Conservation (phyloP, 2,888 invertebrate species). For the Meteorus cinctellus region DNA sequence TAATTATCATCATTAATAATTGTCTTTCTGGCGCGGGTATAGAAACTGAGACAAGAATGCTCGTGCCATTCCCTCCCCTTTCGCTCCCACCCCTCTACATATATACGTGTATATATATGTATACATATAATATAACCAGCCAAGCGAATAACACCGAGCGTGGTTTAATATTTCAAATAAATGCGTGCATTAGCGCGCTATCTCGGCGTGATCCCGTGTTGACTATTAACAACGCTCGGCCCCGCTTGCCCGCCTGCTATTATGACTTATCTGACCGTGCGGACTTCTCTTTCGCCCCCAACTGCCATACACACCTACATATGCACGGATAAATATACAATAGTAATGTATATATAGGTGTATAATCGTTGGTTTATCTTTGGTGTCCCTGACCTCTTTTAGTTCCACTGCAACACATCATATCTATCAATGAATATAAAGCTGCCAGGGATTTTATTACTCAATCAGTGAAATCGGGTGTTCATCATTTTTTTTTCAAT, state of each 20-base stretch:
- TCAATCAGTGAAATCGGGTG: too few relatives aligned
- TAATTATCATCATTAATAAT: constrained; percentile 71
- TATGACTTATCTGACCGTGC: constrained; percentile 68
- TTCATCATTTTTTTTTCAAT: too few relatives aligned
- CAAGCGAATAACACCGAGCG: constrained; percentile 42
- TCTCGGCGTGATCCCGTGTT: constrained; percentile 69
- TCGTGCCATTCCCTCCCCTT: not conserved
- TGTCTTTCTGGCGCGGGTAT: constrained; percentile 54
- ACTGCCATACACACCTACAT: constrained; percentile 23
- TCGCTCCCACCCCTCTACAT: not conserved
- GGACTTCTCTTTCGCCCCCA: constrained; percentile 45
- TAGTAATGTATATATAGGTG: not conserved
- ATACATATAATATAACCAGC: constrained; percentile 29
- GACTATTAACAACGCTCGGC: constrained; percentile 69
- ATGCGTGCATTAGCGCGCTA: constrained; percentile 72
- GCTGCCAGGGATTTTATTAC: not conserved
- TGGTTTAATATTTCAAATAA: constrained; percentile 72
- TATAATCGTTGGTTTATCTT: constrained; percentile 1
- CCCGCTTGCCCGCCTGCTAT: constrained; percentile 58
- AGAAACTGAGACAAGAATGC: constrained; percentile 45
- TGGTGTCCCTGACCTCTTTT: too few relatives aligned
- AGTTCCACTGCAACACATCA: too few relatives aligned
- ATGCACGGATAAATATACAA: not conserved
- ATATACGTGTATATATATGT: constrained; percentile 2
- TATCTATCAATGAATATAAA: constrained; percentile 24